These are phyloP conservation scores for Ctenopoma kingsleyae DNA, from an alignment of 2,797 vertebrate genomes.

Conservation along the genomic window DNA sequence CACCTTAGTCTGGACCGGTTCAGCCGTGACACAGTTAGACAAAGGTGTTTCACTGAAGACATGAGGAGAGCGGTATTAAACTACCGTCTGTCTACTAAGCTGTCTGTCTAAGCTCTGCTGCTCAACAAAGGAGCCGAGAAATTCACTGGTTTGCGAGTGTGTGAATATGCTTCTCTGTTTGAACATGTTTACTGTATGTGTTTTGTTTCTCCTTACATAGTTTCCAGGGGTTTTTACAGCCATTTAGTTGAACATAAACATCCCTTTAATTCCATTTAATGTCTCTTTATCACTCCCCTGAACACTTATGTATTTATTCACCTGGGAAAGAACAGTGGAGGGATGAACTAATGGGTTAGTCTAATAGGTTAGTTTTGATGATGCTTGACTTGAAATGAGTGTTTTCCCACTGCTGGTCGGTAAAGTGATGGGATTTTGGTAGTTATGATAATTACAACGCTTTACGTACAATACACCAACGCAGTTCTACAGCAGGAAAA, in stretches of 20 bases:
- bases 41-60: slow-evolving; percentile 26
- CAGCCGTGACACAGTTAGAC: slow-evolving; percentile 28
- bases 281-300: slow-evolving; percentile 40
- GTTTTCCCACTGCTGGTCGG: slow-evolving; percentile 29
- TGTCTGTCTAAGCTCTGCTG: too few species aligned
- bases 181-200: slow-evolving; percentile 7
- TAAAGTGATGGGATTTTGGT: slow-evolving; percentile 20
- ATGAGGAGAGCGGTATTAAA: slow-evolving; percentile 28
- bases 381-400: slow-evolving; percentile 32
- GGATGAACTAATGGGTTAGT: slow-evolving; percentile 41
- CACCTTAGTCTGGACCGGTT: slow-evolving; percentile 21
- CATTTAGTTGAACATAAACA: slow-evolving; percentile 51
- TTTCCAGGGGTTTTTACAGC: slow-evolving; percentile 18
- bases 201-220: slow-evolving; percentile 3
- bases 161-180: not conserved
- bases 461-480: not conserved
- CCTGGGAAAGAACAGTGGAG: slow-evolving; percentile 27
- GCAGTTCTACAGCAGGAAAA: not conserved
- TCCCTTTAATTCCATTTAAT: slow-evolving; percentile 57
- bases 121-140: slow-evolving; percentile 26
- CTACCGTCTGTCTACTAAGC: slow-evolving; percentile 19
- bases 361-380: too few species aligned
- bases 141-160: slow-evolving; percentile 24
- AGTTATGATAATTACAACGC: slow-evolving; percentile 8
- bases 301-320: slow-evolving; percentile 39